Conservation (phyloP, 1,140 invertebrate genomes). For the Nephotettix cincticeps region DNA sequence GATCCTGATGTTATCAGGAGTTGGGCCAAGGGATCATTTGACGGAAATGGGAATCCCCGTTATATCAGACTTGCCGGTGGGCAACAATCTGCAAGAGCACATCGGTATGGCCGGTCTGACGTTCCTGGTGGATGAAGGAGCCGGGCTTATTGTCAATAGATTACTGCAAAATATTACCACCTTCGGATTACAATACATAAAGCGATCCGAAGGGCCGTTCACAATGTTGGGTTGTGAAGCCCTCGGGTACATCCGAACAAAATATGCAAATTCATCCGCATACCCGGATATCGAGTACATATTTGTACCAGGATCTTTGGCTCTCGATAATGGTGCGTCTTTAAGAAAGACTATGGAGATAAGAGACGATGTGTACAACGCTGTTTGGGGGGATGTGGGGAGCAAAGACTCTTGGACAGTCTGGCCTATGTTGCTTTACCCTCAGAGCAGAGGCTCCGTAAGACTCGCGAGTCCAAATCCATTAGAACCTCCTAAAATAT, state of each 20-base stretch:
- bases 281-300: slow-evolving; percentile 64
- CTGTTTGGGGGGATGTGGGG: slow-evolving; percentile 43
- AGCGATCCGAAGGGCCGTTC: slow-evolving; percentile 40
- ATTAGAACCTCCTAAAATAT: slow-evolving; percentile 59
- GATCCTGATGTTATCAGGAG: slow-evolving; percentile 33
- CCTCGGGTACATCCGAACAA: slow-evolving; percentile 61
- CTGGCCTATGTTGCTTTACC: slow-evolving; percentile 58
- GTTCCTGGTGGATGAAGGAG: slow-evolving; percentile 64
- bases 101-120: slow-evolving; percentile 66
- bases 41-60: slow-evolving; percentile 48
- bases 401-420: slow-evolving; percentile 59
- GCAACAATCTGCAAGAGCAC: slow-evolving; percentile 66
- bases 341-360: slow-evolving; percentile 39
- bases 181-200: slow-evolving; percentile 21
- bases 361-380: slow-evolving; percentile 33
- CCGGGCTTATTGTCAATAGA: slow-evolving; percentile 47
- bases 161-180: slow-evolving; percentile 22
- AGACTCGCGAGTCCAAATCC: slow-evolving; percentile 57
- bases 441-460: slow-evolving; percentile 59
- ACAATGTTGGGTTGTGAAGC: slow-evolving; percentile 57
- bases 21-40: slow-evolving; percentile 30
- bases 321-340: slow-evolving; percentile 42
- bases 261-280: slow-evolving; percentile 52
- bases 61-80: slow-evolving; percentile 56
- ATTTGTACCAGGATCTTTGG: slow-evolving; percentile 50